Base-by-base conservation (phyloP, 2,113 vertebrate genomes). In the Phycodurus eques region DNA sequence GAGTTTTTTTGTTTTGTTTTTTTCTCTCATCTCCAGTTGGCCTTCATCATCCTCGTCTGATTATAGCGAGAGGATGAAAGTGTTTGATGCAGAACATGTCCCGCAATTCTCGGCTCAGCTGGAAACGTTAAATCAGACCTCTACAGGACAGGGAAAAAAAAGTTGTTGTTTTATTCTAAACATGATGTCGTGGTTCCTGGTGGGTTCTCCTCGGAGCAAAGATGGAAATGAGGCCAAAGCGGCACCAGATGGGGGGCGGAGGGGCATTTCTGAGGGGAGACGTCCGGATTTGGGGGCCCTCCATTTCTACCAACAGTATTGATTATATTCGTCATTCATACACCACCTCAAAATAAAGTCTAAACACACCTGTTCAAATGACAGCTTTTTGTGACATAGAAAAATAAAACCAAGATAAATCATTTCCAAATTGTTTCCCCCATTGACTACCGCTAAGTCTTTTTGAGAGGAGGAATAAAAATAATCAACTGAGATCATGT, bases 21-120 rank as follows among this genome's bases (percentile, higher is more conserved):
- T 57, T 12, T 27, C 27, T 27, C 14, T 6, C 4, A 2, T 60
- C 59, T 61, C 14, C 12, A 51, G 68, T 54, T 71, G 43, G 10
- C 27, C 46, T 54, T 56, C 4, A 22, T 39, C 20, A 74, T 64
- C 19, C 15, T 61, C 13, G 8, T 61, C 31, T n/a, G 7, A 73
- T 75, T 63, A 61, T 44, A 51, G 11, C 42, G 63, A 43, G 49
- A n/a, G 44, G 17, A 65, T 35, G 66, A 47, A 53, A 61, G 46
- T 64, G 10, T 77, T 56, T 66, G 33, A 19, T n/a, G 60, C 53
- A 74, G 0, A 71, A 77, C 57, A 81, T 39, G 15, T 67, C 61
- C 49, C 22, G 19, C 65, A 14, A 15, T 15, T 35, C 44, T 63
- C 27, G 31, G n/a, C 42, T 57, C 63, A 72, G 61, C 51, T 73